Percentiles rank a stretch among this genome's conserved stretches.
Conservation (phyloP, 2,113 vertebrate species). For the Thamnaconus septentrionalis region DNA sequence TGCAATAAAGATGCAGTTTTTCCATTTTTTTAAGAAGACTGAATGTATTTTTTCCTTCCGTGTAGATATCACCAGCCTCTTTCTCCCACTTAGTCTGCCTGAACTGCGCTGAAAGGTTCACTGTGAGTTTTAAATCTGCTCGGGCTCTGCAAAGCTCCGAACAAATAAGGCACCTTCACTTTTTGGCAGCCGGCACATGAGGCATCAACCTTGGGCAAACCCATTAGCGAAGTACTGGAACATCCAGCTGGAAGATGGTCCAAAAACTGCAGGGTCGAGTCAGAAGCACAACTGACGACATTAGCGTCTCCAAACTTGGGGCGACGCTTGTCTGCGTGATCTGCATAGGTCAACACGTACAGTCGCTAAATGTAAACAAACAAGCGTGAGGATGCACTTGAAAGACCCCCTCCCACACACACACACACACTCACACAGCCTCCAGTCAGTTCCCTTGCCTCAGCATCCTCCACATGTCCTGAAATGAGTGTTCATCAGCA, state of each 20-base stretch:
- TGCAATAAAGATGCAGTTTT: slow-evolving; percentile 22
- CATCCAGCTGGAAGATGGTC: slow-evolving; percentile 37
- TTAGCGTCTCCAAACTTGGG: slow-evolving; percentile 56
- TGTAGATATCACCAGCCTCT: no score
- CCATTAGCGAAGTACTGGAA: slow-evolving; percentile 34
- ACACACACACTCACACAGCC: slow-evolving; percentile 13
- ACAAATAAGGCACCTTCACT: slow-evolving; percentile 28
- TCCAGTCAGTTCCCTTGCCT: not conserved
- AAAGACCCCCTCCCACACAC: slow-evolving; percentile 13
- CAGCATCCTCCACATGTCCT: no score
- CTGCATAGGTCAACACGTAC: slow-evolving; percentile 51
- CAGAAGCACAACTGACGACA: slow-evolving; percentile 55
- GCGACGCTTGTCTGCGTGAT: slow-evolving; percentile 22
- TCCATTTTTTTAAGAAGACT: slow-evolving; percentile 8
- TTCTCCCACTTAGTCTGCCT: no score
- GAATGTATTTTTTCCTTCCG: slow-evolving; percentile 10
- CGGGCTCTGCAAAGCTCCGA: slow-evolving; percentile 16
- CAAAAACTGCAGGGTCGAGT: slow-evolving; percentile 12
- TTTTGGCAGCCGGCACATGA: slow-evolving; percentile 28
- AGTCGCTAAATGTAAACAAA: not conserved
- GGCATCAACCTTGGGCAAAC: slow-evolving; percentile 37
- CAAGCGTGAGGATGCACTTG: slow-evolving; percentile 4
- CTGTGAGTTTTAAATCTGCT: slow-evolving; percentile 13
- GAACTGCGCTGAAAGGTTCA: slow-evolving; percentile 7
- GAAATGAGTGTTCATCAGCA: no score